phyloP scores from a whole-genome alignment of 2,888 invertebrate species.

The Enoplolaimus lenunculus region DNA sequence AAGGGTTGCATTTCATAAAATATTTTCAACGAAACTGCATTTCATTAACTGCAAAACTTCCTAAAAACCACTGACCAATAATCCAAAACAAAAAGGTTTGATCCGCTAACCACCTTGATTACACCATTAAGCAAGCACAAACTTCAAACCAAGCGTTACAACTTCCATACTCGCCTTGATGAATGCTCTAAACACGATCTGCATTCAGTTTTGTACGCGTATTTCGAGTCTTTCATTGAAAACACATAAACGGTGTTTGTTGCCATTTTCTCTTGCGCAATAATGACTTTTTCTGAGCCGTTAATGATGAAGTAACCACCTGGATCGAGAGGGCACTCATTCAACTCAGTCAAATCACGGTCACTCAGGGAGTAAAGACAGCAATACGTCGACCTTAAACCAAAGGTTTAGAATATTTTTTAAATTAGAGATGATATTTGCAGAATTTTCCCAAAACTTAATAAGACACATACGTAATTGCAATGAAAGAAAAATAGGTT shows the following conservation, averaged over 20 bases:
- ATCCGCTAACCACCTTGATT: too few species aligned
- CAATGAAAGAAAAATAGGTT: too few species aligned
- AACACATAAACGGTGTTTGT: conserved; percentile 99
- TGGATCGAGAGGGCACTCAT: conserved; percentile 96
- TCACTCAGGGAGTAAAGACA: conserved; percentile 81
- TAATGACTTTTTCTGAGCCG: conserved; percentile 91
- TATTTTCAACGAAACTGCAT: too few species aligned
- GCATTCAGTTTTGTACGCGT: conserved; percentile 94
- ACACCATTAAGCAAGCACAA: not conserved
- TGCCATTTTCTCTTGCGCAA: conserved; percentile 99
- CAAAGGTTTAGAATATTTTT: too few species aligned
- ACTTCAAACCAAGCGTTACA: too few species aligned
- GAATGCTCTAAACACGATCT: conserved; percentile 78
- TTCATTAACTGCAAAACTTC: too few species aligned
- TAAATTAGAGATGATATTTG: too few species aligned
- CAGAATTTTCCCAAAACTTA: too few species aligned
- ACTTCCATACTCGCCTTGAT: conserved; percentile 27
- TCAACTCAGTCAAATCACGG: conserved; percentile 96
- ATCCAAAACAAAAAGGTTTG: too few species aligned
- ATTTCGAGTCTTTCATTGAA: conserved; percentile 98
- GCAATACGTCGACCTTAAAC: conserved; percentile 76
- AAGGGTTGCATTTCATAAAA: too few species aligned
- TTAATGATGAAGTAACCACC: conserved; percentile 98
- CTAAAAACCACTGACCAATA: too few species aligned
- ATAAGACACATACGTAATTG: too few species aligned